Evolutionary conservation across 2,113 vertebrate species (phyloP).

Genomic region (zebrafish (Danio rerio)): DNA sequence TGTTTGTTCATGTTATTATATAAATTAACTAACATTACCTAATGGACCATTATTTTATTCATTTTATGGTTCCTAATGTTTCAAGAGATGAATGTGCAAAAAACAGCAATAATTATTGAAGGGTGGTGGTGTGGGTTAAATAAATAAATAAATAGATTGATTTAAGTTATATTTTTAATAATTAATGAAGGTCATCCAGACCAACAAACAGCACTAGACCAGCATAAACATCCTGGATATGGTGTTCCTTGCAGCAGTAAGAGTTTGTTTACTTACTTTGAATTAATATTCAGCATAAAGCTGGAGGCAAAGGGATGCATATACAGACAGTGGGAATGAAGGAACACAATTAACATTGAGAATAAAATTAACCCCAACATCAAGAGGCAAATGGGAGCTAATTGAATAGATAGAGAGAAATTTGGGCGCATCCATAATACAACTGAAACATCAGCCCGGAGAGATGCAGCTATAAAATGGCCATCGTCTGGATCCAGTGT

Average conservation of each 20-base stretch:
- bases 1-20: too few relatives aligned
- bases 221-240: too few relatives aligned
- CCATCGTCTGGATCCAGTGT: background rate
- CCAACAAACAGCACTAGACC: too few relatives aligned
- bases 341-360: background rate
- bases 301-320: background rate
- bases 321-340: background rate
- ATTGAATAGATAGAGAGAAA: constrained; percentile 11
- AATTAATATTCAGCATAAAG: background rate
- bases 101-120: too few relatives aligned
- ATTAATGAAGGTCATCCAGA: too few relatives aligned
- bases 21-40: too few relatives aligned
- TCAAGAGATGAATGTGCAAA: too few relatives aligned
- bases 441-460: background rate
- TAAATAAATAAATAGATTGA: too few relatives aligned
- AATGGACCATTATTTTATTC: too few relatives aligned
- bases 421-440: background rate
- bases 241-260: background rate
- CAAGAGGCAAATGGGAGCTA: background rate
- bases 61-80: too few relatives aligned
- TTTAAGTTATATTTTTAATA: too few relatives aligned
- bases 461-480: background rate
- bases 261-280: background rate
- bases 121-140: too few relatives aligned
- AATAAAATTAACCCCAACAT: background rate